A percentile compares a stretch with the other conserved stretches of the same genome.
Evolutionary conservation across 1,140 invertebrate species (phyloP).

Genomic region (Psix sp.): DNA sequence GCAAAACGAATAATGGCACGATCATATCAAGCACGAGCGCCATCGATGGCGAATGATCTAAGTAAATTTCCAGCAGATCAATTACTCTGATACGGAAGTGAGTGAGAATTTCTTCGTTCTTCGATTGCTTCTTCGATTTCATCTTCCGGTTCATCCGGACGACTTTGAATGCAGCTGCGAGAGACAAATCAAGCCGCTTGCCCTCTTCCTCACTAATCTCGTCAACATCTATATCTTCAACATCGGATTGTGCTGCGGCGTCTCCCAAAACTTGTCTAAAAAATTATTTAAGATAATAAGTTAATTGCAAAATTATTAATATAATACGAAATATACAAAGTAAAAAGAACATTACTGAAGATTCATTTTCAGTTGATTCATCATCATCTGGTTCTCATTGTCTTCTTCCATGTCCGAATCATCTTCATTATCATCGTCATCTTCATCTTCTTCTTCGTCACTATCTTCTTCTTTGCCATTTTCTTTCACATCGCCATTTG

Average conservation of each 20-base stretch:
- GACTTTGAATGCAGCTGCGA: conserved; percentile 84
- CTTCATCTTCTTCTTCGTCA: conserved; percentile 37
- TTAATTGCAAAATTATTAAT: neutral
- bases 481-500: conserved; percentile 57
- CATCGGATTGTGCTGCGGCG: conserved; percentile 78
- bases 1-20: conserved; percentile 79
- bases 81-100: conserved; percentile 84
- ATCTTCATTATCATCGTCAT: conserved; percentile 44
- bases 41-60: conserved; percentile 82
- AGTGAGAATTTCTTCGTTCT: conserved; percentile 81
- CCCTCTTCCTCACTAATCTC: conserved; percentile 86
- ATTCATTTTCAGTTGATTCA: conserved; percentile 35
- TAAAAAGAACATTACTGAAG: conserved; percentile 20
- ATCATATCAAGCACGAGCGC: conserved; percentile 82
- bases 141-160: conserved; percentile 79
- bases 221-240: conserved; percentile 86
- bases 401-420: conserved; percentile 75
- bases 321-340: neutral
- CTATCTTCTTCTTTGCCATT: conserved; percentile 62
- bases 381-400: conserved; percentile 65
- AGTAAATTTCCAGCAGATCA: conserved; percentile 84
- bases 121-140: conserved; percentile 81
- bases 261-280: conserved; percentile 78
- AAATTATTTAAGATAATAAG: no score
- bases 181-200: conserved; percentile 82